These are phyloP conservation scores for Acronicta aceris DNA, from an alignment of 2,888 invertebrate species.

Conservation along the genomic window DNA sequence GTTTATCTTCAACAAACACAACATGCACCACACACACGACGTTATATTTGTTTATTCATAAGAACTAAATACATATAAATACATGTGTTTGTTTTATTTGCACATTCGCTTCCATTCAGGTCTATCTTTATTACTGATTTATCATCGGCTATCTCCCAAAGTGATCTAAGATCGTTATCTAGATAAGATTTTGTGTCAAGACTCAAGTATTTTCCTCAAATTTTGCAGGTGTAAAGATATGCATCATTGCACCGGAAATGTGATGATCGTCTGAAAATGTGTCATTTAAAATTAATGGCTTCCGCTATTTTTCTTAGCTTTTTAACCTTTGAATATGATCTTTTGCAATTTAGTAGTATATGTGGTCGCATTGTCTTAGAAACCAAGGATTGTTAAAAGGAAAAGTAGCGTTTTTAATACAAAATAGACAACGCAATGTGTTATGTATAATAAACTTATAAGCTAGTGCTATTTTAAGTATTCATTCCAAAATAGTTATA, in stretches of 20 bases:
- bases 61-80: not conserved
- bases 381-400: not conserved
- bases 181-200: constrained; percentile 7
- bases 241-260: no score
- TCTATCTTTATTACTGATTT: constrained; percentile 7
- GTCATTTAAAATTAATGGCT: no score
- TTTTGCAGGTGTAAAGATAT: not conserved
- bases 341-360: no score
- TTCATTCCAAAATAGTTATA: no score
- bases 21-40: not conserved
- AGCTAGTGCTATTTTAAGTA: no score
- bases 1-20: constrained; percentile 37
- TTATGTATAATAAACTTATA: no score
- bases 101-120: constrained; percentile 26
- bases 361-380: no score
- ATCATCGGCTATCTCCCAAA: constrained; percentile 22
- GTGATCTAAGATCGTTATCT: constrained; percentile 43
- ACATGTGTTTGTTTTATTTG: constrained; percentile 14
- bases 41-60: not conserved
- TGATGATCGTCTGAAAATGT: no score
- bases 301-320: no score
- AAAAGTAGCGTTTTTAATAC: no score
- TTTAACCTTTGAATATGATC: no score
- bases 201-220: constrained; percentile 3
- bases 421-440: no score